Evolutionary conservation across 2,113 vertebrate genomes (phyloP).

Genomic region (Zosterops japonicus): DNA sequence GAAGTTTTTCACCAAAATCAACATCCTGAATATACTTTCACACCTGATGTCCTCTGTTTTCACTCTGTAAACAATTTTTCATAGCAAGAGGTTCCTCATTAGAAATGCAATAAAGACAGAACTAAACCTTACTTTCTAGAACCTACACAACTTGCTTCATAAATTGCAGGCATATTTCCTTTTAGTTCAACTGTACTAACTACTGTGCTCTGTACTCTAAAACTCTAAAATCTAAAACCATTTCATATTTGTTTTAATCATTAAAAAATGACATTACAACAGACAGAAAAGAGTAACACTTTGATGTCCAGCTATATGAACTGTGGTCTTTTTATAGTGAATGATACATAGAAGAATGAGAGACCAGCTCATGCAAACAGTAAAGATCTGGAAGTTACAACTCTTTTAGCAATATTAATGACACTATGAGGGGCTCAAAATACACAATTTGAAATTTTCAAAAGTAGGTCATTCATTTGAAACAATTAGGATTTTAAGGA

Average conservation of each 20-base stretch:
- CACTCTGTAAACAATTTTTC: not conserved
- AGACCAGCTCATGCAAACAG: not conserved
- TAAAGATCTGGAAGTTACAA: not conserved
- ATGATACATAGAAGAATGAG: not conserved
- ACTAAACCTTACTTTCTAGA: not conserved
- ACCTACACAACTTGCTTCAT: not conserved
- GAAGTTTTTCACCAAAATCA: not conserved
- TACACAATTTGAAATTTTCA: not conserved
- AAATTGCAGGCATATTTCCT: not conserved
- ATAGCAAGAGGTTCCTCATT: not conserved
- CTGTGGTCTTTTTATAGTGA: not conserved
- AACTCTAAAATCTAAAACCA: not conserved
- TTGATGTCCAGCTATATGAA: not conserved
- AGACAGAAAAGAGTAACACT: constrained; percentile 1
- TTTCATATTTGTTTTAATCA: constrained; percentile 28
- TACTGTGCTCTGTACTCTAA: not conserved
- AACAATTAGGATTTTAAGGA: not conserved
- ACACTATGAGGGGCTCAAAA: not conserved
- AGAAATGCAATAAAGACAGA: not conserved
- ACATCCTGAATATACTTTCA: not conserved
- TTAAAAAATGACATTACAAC: constrained; percentile 2
- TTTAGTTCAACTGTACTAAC: not conserved
- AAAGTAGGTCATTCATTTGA: not conserved
- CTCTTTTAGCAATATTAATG: not conserved
- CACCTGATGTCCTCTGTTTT: not conserved